Conservation (phyloP, 2,888 invertebrate genomes). For the Cephus spinipes region DNA sequence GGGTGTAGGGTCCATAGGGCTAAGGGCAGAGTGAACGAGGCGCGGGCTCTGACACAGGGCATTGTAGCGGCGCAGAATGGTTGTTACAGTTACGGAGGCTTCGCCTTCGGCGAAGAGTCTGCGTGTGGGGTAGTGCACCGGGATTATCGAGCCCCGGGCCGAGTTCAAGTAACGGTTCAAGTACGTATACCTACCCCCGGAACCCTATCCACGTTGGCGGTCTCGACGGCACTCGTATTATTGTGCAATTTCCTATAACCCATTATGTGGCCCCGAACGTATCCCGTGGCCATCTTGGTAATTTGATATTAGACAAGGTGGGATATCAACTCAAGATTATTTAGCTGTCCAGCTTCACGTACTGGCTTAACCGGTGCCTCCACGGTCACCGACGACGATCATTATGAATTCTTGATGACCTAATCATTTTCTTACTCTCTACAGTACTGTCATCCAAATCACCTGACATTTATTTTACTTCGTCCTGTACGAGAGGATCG, state of each 20-base stretch:
- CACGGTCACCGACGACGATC: background rate
- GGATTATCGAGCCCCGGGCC: conserved; percentile 18
- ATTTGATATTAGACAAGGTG: conserved; percentile 8
- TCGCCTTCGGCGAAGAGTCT: background rate
- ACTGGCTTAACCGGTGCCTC: background rate
- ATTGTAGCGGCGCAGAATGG: conserved; percentile 44
- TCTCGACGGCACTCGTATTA: conserved; percentile 5
- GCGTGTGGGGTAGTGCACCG: conserved; percentile 5
- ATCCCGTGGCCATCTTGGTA: background rate
- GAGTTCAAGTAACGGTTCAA: conserved; percentile 28
- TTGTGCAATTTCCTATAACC: conserved; percentile 6
- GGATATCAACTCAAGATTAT: background rate
- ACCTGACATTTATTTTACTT: background rate
- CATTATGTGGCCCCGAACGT: conserved; percentile 8
- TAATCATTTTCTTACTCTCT: background rate
- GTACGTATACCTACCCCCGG: conserved; percentile 9
- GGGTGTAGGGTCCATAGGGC: conserved; percentile 9
- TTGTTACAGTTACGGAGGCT: conserved; percentile 45
- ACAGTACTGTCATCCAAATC: background rate
- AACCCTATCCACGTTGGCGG: conserved; percentile 10
- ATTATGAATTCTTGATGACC: background rate
- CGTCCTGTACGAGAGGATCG: background rate
- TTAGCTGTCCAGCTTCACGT: background rate
- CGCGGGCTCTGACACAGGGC: conserved; percentile 34
- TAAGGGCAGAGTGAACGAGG: conserved; percentile 22